A percentile compares a stretch with the other conserved stretches of the same genome.
These are phyloP conservation scores for Cosmorhoe ocellata DNA, from an alignment of 2,888 invertebrate species.

Conservation along the genomic window DNA sequence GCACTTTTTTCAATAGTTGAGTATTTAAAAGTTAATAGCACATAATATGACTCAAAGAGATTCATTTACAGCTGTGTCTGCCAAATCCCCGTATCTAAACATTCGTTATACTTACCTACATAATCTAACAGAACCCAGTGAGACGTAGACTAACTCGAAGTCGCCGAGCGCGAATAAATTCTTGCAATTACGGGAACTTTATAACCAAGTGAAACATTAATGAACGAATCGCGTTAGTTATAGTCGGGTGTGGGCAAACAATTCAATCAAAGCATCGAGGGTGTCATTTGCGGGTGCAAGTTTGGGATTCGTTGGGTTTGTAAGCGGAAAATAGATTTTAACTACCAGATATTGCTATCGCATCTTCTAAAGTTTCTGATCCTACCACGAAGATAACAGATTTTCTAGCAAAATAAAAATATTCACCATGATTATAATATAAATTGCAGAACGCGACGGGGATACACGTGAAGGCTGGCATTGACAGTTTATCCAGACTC, in stretches of 20 bases:
- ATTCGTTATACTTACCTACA: constrained; percentile 12
- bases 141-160: constrained; percentile 18
- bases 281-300: constrained; percentile 42
- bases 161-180: constrained; percentile 36
- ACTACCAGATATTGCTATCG: too few relatives aligned
- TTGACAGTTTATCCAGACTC: too few relatives aligned
- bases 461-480: too few relatives aligned
- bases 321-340: constrained; percentile 11
- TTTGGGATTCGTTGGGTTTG: constrained; percentile 2
- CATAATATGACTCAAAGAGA: too few relatives aligned
- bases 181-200: constrained; percentile 36
- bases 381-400: too few relatives aligned
- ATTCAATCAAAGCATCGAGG: constrained; percentile 52
- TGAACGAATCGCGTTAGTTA: constrained; percentile 51
- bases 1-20: too few relatives aligned
- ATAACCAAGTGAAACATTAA: constrained; percentile 49
- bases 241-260: constrained; percentile 45
- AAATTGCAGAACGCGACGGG: too few relatives aligned
- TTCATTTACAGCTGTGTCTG: not conserved
- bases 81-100: constrained; percentile 9
- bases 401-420: too few relatives aligned
- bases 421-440: too few relatives aligned
- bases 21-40: too few relatives aligned
- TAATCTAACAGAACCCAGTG: constrained; percentile 14
- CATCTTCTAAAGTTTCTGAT: too few relatives aligned